Conservation (phyloP, 2,888 invertebrate genomes). For the Campaea margaritaria region DNA sequence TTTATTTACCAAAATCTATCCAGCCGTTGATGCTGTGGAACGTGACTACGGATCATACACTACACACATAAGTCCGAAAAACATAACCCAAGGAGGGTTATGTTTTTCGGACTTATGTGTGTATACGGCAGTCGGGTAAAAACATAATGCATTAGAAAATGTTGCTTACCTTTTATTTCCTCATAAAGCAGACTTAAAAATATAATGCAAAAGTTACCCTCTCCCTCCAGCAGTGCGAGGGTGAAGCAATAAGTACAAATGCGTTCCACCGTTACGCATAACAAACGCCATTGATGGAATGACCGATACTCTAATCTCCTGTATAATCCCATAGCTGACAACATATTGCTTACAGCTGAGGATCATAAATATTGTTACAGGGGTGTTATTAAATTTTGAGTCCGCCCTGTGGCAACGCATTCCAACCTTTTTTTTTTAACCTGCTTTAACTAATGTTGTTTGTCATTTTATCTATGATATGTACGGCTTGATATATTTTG, state of each 20-base stretch:
- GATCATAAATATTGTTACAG: conserved; percentile 51
- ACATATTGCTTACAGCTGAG: conserved; percentile 72
- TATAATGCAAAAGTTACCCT: conserved; percentile 28
- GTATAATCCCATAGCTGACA: conserved; percentile 64
- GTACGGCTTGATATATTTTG: no score
- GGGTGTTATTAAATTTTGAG: conserved; percentile 38
- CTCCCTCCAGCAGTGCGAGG: conserved; percentile 32
- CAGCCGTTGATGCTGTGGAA: no score
- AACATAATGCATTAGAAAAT: neutral
- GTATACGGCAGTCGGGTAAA: no score
- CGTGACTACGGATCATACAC: no score
- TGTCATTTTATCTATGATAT: no score
- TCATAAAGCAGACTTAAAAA: conserved; percentile 7
- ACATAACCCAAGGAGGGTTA: no score
- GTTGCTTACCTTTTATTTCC: conserved; percentile 24
- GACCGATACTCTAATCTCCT: conserved; percentile 70
- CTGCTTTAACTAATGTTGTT: no score
- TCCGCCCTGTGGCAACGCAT: conserved; percentile 14
- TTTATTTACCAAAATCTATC: no score
- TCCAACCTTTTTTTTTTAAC: conserved; percentile 14
- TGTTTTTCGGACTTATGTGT: no score
- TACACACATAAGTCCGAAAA: no score
- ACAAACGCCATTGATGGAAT: conserved; percentile 72
- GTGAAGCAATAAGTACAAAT: conserved; percentile 60
- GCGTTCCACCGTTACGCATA: conserved; percentile 60